Evolutionary conservation across 2,888 invertebrate species (phyloP), one percentile per base, ranked within the genome.

Genomic region (Dichetophora obliterata): DNA sequence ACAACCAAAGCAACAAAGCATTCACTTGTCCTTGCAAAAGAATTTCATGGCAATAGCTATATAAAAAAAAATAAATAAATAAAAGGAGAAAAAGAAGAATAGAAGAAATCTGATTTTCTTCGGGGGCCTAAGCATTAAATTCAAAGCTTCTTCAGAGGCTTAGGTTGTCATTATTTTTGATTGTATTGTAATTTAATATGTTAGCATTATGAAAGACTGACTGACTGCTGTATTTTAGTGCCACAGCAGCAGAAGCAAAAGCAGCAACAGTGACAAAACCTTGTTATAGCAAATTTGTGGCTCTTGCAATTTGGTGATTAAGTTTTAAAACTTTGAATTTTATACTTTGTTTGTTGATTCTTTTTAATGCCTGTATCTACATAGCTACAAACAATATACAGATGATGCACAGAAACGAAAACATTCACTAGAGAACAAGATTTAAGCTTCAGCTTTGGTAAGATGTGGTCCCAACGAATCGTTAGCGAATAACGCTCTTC

Each of bases 131-230:
- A 43, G 5, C 59, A 59, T 59, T 59, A 59, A 59, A 59, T 59
- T 59, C 27, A 9, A 59, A 59, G 59, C 59, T 27, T 59, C 22
- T 16, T 27, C 27, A 22, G 27, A 59, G 27, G 59, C 59, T 59
- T 59, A 59, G 59, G 59, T 27, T 59, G 59, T 24, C 24, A 59
- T 59, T 59, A 59, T 59, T 59, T 59, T 59, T 59, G 59, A 59
- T 59, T 59, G 27, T 27, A 59, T 59, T 59, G 59, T 59, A 59
- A 59, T 59, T 59, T 59, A 59, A 59, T 59, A 59, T 11, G 27
- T 24, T 27, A 59, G 59, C 27, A 16, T 43, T 43, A 43, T 43
- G 43, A 11, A 43, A 2, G 3, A 43, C 43, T 43, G 43, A 31
- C 31, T 43, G 43, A 31, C 31, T 31, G 11, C 43, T 14, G 31